Evolutionary conservation across 2,797 vertebrate species (phyloP).

Genomic region (Hypotaenidia okinawae): DNA sequence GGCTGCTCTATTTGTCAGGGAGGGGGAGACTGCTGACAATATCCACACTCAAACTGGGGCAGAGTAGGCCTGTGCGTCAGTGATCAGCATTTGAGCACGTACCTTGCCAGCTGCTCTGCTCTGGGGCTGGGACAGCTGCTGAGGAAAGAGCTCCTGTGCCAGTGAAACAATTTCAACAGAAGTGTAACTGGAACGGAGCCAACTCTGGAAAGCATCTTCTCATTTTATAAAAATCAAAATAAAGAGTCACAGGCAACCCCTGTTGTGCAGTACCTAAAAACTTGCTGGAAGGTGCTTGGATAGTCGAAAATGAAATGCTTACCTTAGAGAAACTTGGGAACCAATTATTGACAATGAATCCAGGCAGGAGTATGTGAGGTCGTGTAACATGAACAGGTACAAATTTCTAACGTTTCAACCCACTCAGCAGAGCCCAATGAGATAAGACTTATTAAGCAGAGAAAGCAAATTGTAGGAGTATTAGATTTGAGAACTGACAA

Average conservation of each 20-base stretch:
- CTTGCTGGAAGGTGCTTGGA: not conserved
- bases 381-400: not conserved
- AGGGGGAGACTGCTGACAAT: not conserved
- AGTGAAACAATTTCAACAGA: conserved; percentile 1
- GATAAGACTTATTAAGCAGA: conserved; percentile 24
- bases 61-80: not conserved
- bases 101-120: not conserved
- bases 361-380: not conserved
- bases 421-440: not conserved
- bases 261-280: not conserved
- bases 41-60: not conserved
- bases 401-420: conserved; percentile 24
- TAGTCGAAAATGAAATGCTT: not conserved
- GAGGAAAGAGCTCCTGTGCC: not conserved
- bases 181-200: not conserved
- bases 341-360: not conserved
- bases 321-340: not conserved
- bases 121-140: not conserved
- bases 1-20: not conserved
- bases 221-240: not conserved
- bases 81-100: accelerated
- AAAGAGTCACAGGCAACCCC: not conserved
- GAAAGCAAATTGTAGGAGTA: not conserved
- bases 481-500: not conserved
- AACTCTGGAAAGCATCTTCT: not conserved